Evolutionary conservation across 2,888 invertebrate species (phyloP), one percentile per base, ranked within the genome.

Genomic region (Apamea monoglypha): DNA sequence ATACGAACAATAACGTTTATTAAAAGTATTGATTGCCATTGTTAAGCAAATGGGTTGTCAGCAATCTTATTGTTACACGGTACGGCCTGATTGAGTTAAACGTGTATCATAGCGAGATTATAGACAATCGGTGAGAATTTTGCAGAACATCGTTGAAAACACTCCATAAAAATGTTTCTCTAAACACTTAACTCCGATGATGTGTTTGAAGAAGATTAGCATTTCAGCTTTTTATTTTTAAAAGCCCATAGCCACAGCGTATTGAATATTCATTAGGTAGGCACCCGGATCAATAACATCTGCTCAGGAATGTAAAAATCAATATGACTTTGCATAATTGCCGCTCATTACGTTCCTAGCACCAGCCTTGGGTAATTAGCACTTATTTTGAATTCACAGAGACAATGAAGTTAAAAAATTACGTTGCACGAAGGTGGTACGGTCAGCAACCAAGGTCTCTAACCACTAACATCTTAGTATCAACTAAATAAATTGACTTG

Each of bases 1-100:
- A n/a, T 36, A 75, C 76, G 74, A 76, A 88, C 87, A 88, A 89
- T 89, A 87, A 87, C 76, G 76, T 75, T 87, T 89, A 89, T 88
- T 87, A 84, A 88, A 87, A 87, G 82, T 84, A 85, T 86, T 84
- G 76, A 84, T 83, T 78, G 73, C 53, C 25, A 73, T 83, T 78
- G 73, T 79, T 44, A 75, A 66, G 53, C 74, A 66, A 83, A 85
- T 85, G 69, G 69, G 59, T 78, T 79, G 68, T 84, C 61, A 76
- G 71, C 69, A 67, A 81, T 81, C 44, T 71, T 69, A 76, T 81
- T 74, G 59, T 76, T 40, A 64, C 36, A 25, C 50, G 4, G n/a
- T 53, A 36, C 29, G 50, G 50, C 25, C 12, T 81, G 74, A 53
- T 76, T 67, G 53, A 69, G 40, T 67, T 64, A 53, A 59, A 36